Base-by-base conservation (phyloP, 2,113 vertebrate species). In the Macquaria ambigua region DNA sequence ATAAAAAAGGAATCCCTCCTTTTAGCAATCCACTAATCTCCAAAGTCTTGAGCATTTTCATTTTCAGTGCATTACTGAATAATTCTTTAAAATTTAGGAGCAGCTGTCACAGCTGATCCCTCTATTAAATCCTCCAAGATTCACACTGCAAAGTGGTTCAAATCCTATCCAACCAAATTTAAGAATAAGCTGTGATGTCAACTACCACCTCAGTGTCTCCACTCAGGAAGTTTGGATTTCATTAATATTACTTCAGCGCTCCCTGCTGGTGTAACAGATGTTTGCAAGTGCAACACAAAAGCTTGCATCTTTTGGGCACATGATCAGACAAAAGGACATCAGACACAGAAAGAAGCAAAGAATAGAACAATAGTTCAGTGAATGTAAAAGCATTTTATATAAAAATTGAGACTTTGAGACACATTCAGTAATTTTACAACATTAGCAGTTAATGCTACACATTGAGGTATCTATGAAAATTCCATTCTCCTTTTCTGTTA, bases 381-480 rank as follows among this genome's bases (percentile, higher is more conserved):
- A 46, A 78, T 90, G 70, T 81, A 86, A 90, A 91, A 23, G 4
- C 28, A 66, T 89, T 91, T 90, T 85, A 86, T 89, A 82, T 70
- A 87, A 88, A 92, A 89, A 77, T 4, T 21, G 0, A 71, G n/a
- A 82, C 46, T 56, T 69, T 69, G 8, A 55, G 14, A 89, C 74
- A 90, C 84, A 90, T 85, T 90, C 81, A 85, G 43, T 66, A 18
- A 63, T 72, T 86, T 76, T 66, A 90, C 79, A 91, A 82, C 70
- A 87, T 93, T 69, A 79, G 71, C 62, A 87, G 72, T 79, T 89
- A 87, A 91, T 86, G 84, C 80, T 86, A 85, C 74, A 90, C 80
- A 90, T 64, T 93, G 90, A 94, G 92, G 90, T 93, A 93, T 90
- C 41, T 75, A 71, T 84, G 34, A 84, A 87, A 86, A 56, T 62